Conservation (phyloP, 2,797 vertebrate genomes). For the Anisognathus igniventris region DNA sequence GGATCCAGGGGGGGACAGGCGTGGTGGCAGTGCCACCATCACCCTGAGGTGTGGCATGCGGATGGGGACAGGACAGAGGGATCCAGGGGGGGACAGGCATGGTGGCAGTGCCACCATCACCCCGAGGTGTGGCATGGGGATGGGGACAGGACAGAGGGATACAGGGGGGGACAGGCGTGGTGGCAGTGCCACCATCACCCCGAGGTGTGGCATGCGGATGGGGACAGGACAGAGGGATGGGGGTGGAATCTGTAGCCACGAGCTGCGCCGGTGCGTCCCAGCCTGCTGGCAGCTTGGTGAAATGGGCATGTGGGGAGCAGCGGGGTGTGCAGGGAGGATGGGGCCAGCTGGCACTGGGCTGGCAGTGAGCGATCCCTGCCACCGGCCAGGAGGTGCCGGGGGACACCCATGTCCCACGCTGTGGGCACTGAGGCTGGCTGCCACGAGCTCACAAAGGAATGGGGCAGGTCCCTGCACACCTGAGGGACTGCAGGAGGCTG, state of each 20-base stretch:
- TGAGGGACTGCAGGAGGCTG: neutral
- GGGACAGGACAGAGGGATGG: too few relatives aligned
- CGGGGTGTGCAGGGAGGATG: neutral
- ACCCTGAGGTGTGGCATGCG: too few relatives aligned
- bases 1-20: too few relatives aligned
- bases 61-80: too few relatives aligned
- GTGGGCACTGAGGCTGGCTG: accelerated
- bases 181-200: too few relatives aligned
- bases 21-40: too few relatives aligned
- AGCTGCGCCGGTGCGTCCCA: neutral
- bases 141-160: too few relatives aligned
- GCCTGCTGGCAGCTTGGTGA: neutral
- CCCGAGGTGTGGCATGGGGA: too few relatives aligned
- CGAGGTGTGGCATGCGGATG: too few relatives aligned
- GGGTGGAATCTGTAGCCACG: accelerated
- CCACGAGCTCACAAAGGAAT: neutral
- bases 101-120: too few relatives aligned
- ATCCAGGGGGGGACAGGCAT: neutral
- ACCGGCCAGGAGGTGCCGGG: neutral
- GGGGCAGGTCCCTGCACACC: accelerated
- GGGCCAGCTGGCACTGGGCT: neutral
- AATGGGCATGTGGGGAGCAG: neutral
- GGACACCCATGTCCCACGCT: neutral
- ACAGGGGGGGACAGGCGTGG: too few relatives aligned
- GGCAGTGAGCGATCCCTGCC: neutral